Evolutionary conservation across 2,888 invertebrate genomes (phyloP).

Genomic region (Caenorhabditis japonica): DNA sequence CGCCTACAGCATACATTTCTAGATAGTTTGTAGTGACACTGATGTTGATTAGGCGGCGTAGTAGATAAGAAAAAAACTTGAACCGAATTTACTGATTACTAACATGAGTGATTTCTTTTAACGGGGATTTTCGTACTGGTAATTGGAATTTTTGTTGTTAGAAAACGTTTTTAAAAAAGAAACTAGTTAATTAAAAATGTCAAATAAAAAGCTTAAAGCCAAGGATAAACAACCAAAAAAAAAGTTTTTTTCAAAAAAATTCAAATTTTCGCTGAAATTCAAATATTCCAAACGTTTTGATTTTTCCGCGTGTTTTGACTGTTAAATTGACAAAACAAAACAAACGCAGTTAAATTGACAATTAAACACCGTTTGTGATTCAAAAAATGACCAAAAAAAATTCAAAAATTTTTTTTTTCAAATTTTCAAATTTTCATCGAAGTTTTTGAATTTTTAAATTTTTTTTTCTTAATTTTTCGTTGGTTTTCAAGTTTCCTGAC

Average conservation of each 20-base stretch:
- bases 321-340: background rate
- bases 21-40: background rate
- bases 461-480: background rate
- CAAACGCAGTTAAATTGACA: background rate
- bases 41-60: background rate
- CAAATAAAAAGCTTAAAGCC: too few relatives aligned
- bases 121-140: conserved; percentile 1
- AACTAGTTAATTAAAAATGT: too few relatives aligned
- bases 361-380: background rate
- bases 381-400: background rate
- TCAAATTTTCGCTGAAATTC: background rate
- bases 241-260: background rate
- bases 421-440: background rate
- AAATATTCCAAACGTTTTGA: background rate
- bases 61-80: background rate
- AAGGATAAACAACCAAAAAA: too few relatives aligned
- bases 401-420: background rate
- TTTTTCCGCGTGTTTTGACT: background rate
- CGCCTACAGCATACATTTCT: conserved; percentile 17
- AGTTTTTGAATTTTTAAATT: background rate
- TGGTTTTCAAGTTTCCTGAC: background rate
- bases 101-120: background rate
- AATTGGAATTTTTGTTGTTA: background rate
- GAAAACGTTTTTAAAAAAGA: too few relatives aligned
- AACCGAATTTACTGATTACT: background rate